Base-by-base conservation (phyloP, 2,797 vertebrate species). In the Myotis vivesi region DNA sequence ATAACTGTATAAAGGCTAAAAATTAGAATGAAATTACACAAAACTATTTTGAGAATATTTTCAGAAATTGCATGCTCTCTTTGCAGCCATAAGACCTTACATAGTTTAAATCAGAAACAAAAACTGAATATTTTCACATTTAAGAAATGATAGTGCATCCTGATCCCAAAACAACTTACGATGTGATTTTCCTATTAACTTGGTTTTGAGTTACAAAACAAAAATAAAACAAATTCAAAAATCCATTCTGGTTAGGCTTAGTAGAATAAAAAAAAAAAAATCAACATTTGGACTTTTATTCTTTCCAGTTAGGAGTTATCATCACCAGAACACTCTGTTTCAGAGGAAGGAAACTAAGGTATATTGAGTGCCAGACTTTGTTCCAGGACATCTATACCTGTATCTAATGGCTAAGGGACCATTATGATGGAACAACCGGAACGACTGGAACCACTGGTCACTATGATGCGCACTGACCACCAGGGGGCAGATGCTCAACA, bases 31-130 rank as follows among this genome's bases (percentile, higher is more conserved):
- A 55, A 84, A 68, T 79, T 8, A 79, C 28, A 83, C 16, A 83
- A 44, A 80, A 64, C 79, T 23, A 51, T 49, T 81, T 89, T 79
- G 25, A 94, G 23, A 94, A 19, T 51, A 73, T 57, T 87, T 91
- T 84, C 28, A 69, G n/a, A 91, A 73, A 33, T 80, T 25, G 53
- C 8, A 30, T 44, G 2, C 20, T 89, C 72, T 49, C 20, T 76
- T 53, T 93, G 28, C 13, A 11, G n/a, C 53, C 11, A 76, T 38
- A 66, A 91, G 17, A 81, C 0, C 1, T 90, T 68, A 15, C 12
- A 68, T 30, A 20, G 0, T 41, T 73, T 16, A 80, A 81, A 38
- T 69, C 23, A 62, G 3, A 72, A 71, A 53, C 12, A 49, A 68
- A 28, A 23, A 38, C 30, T n/a, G 28, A 7, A 11, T 49, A 51